Evolutionary conservation across 2,113 vertebrate species (phyloP), one percentile per base, ranked within the genome.

Genomic region (Galemys pyrenaicus): DNA sequence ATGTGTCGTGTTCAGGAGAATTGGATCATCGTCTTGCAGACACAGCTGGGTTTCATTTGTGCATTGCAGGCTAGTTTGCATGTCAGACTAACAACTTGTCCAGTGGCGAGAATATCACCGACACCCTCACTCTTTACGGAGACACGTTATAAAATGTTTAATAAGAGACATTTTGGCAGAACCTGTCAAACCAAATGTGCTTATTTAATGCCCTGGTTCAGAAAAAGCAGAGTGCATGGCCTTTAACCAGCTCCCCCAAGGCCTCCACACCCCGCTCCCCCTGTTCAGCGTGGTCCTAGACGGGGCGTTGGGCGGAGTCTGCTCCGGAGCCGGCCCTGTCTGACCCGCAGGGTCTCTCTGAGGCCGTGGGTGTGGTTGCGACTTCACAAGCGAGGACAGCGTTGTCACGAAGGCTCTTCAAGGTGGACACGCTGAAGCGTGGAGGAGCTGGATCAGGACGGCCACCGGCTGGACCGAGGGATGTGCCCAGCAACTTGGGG

Each of bases 61-160:
- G 16, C 17, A 13, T 30, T 68, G 24, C 56, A n/a, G 0, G 15
- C 28, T 19, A 70, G 56, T n/a, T 44, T 62, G 32, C 28, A 32
- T 46, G n/a, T 51, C 24, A 4, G 13, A 1, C 62, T 28, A 12
- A 51, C 15, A 4, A 3, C 0, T 19, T 7, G 54, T 37, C 19
- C 54, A 58, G 54, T 41, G n/a, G 2, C 0, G 1, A 22, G n/a
- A 5, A 17, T 9, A 49, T 1, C 71, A 12, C 17, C 0, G 20
- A 54, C 9, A 6, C 6, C 26, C 24, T 13, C 32, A 1, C 1
- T 44, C 71, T 60, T 85, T 51, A 54, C 68, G 78, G 41, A 46
- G 0, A 20, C 9, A 39, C 11, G 3, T 11, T 41, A 35, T 20
- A 26, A 77, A 37, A 70, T 35, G 35, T 49, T 64, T 56, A 77